Percentiles rank a stretch among this genome's conserved stretches.
Conservation (phyloP, 2,888 invertebrate species). For the Trilocha varians region DNA sequence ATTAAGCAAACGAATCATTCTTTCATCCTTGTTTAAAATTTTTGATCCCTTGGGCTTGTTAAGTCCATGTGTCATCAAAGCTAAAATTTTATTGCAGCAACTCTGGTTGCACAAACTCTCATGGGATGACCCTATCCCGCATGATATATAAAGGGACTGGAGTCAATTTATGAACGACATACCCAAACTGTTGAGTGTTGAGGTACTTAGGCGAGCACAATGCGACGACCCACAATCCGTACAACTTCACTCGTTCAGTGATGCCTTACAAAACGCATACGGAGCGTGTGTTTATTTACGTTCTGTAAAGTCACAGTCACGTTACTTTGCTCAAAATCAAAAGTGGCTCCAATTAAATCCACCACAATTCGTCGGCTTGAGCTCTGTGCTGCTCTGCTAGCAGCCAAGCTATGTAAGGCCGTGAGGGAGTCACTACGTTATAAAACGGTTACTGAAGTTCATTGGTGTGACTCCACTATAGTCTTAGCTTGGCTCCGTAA, state of each 20-base stretch:
- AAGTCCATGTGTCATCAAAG: not conserved
- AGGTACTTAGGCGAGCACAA: not conserved
- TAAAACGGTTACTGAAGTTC: not conserved
- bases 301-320: conserved; percentile 5
- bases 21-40: conserved; percentile 5
- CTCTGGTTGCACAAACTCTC: conserved; percentile 5
- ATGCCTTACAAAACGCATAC: conserved; percentile 2
- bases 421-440: not conserved
- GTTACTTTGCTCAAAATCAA: conserved; percentile 15
- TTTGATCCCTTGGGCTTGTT: conserved; percentile 8
- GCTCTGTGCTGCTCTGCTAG: conserved; percentile 13
- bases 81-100: conserved; percentile 6
- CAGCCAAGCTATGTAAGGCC: conserved; percentile 3
- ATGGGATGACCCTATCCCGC: conserved; percentile 6
- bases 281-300: conserved; percentile 3
- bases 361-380: conserved; percentile 17
- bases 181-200: not conserved
- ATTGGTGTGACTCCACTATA: conserved; percentile 14
- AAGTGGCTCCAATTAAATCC: conserved; percentile 14
- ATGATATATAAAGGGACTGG: conserved; percentile 9
- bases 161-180: not conserved
- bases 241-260: not conserved
- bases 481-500: conserved; percentile 11
- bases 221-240: no score
- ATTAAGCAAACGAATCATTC: conserved; percentile 1